Conservation (phyloP, 2,797 vertebrate species). For the Phrynocephalus vlangalii region DNA sequence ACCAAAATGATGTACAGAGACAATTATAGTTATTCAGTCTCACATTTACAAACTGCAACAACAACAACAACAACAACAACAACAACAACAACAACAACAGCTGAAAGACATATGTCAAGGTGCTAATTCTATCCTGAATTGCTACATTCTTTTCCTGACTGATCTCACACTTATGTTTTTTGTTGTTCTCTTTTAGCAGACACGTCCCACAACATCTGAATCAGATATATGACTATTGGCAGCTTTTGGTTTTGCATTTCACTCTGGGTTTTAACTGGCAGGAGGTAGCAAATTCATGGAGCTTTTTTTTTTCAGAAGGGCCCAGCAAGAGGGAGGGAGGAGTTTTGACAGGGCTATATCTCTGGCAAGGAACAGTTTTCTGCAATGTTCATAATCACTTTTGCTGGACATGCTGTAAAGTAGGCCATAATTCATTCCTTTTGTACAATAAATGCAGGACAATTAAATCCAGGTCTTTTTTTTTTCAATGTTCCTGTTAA, state of each 20-base stretch:
- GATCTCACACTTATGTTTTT: slow-evolving; percentile 46
- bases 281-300: slow-evolving; percentile 64
- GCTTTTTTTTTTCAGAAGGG: slow-evolving; percentile 59
- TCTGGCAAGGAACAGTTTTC: slow-evolving; percentile 63
- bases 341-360: slow-evolving; percentile 73
- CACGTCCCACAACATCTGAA: slow-evolving; percentile 73
- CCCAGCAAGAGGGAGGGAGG: slow-evolving; percentile 62
- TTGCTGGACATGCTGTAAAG: slow-evolving; percentile 74
- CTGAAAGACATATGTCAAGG: slow-evolving; percentile 17
- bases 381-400: slow-evolving; percentile 72
- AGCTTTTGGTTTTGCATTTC: slow-evolving; percentile 71
- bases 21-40: not conserved
- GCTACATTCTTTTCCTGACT: slow-evolving; percentile 54
- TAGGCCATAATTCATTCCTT: slow-evolving; percentile 71
- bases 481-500: slow-evolving; percentile 46
- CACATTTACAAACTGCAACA: slow-evolving; percentile 35
- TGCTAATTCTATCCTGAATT: slow-evolving; percentile 20
- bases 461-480: slow-evolving; percentile 71
- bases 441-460: slow-evolving; percentile 68
- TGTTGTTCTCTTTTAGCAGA: not conserved
- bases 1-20: slow-evolving; percentile 1
- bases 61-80: slow-evolving; percentile 14
- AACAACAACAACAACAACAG: not conserved
- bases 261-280: slow-evolving; percentile 70
- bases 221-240: slow-evolving; percentile 72